Evolutionary conservation across 2,888 invertebrate species (phyloP).

Genomic region (Agapostemon virescens): DNA sequence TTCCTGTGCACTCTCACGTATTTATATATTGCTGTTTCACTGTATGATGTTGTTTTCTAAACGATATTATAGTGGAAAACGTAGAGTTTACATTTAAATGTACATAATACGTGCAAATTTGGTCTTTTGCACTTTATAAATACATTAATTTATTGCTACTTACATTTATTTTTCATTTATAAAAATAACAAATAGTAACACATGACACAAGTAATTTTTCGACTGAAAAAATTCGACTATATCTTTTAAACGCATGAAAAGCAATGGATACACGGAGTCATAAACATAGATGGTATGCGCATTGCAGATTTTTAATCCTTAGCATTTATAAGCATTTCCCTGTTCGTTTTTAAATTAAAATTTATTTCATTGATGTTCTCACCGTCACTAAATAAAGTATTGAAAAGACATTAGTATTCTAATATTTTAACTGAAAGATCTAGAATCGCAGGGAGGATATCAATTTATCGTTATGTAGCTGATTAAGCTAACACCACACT

Average conservation of each 20-base stretch:
- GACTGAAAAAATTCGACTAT: neutral
- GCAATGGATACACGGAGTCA: slow-evolving; percentile 14
- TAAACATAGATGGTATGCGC: neutral
- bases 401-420: neutral
- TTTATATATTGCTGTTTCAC: neutral
- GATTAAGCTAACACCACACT: neutral
- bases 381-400: neutral
- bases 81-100: slow-evolving; percentile 12
- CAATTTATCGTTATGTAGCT: slow-evolving; percentile 21
- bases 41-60: slow-evolving; percentile 4
- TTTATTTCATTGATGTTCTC: neutral
- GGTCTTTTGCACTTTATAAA: slow-evolving; percentile 18
- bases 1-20: neutral
- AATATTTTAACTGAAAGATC: slow-evolving; percentile 10
- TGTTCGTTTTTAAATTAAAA: slow-evolving; percentile 8
- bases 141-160: slow-evolving; percentile 31
- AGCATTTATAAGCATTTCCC: slow-evolving; percentile 53
- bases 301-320: slow-evolving; percentile 13
- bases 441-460: slow-evolving; percentile 9
- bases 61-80: neutral
- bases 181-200: slow-evolving; percentile 13
- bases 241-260: slow-evolving; percentile 1
- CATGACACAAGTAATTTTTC: neutral
- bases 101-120: slow-evolving; percentile 38
- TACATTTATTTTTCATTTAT: neutral